A percentile compares a stretch with the other conserved stretches of the same genome.
Conservation (phyloP, 2,797 vertebrate genomes). For the Balearica regulorum region DNA sequence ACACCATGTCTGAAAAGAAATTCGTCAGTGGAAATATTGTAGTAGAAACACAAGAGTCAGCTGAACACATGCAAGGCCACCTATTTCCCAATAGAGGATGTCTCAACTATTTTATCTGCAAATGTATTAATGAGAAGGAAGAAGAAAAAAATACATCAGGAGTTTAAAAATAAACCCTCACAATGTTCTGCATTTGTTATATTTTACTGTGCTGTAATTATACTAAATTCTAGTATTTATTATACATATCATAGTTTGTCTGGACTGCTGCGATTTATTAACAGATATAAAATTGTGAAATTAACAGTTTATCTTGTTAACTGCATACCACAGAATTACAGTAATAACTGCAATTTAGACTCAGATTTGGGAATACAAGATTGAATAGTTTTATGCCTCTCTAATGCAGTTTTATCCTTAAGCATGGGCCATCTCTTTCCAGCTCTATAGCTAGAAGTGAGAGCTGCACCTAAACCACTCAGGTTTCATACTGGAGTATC, state of each 20-base stretch:
- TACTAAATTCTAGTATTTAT: not conserved
- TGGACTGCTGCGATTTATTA: not conserved
- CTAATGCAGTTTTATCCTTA: not conserved
- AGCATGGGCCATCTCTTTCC: not conserved
- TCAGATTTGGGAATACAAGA: not conserved
- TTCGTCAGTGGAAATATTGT: accelerated
- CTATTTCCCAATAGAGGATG: not conserved
- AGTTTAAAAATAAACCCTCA: not conserved
- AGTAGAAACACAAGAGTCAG: not conserved
- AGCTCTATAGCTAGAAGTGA: not conserved
- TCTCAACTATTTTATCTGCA: not conserved
- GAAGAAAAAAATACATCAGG: not conserved
- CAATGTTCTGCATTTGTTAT: not conserved
- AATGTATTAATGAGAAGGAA: not conserved
- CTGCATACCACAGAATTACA: not conserved
- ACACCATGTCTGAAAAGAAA: not conserved
- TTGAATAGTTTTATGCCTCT: not conserved
- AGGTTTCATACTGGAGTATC: not conserved
- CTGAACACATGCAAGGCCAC: not conserved
- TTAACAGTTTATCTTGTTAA: not conserved
- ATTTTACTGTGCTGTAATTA: not conserved
- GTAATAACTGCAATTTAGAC: not conserved
- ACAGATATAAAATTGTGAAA: not conserved
- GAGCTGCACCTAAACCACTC: not conserved
- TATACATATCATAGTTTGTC: not conserved